These are phyloP conservation scores for Drosophila neutralis DNA, from an alignment of 2,888 invertebrate genomes.

Conservation along the genomic window DNA sequence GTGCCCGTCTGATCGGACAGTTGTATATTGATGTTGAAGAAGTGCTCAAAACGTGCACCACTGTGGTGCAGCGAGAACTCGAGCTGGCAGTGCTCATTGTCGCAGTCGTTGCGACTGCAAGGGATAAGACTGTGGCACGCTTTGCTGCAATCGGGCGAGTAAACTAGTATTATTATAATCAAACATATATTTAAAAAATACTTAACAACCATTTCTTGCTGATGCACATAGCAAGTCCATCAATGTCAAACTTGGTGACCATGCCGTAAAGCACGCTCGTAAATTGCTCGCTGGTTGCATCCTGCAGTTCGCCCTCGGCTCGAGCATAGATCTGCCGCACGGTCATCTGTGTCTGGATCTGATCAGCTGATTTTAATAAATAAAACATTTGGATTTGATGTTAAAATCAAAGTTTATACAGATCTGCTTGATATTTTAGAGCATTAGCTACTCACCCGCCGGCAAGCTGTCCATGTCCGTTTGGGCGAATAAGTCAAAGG, in stretches of 20 bases:
- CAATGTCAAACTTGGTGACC: slow-evolving; percentile 90
- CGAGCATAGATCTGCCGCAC: slow-evolving; percentile 86
- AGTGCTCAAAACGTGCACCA: slow-evolving; percentile 71
- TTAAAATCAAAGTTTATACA: not conserved
- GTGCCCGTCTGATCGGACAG: slow-evolving; percentile 90
- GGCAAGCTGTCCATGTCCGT: slow-evolving; percentile 75
- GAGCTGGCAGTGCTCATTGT: slow-evolving; percentile 76
- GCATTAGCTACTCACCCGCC: slow-evolving; percentile 81
- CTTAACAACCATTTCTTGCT: slow-evolving; percentile 85
- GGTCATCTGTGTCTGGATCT: slow-evolving; percentile 86
- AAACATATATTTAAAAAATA: not conserved
- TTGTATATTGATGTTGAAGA: slow-evolving; percentile 87
- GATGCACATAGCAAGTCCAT: slow-evolving; percentile 85
- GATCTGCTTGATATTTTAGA: not conserved
- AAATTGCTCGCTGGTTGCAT: slow-evolving; percentile 86
- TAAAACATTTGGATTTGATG: not conserved
- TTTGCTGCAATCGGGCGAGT: slow-evolving; percentile 54
- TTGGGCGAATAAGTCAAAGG: slow-evolving; percentile 58
- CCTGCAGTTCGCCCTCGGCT: slow-evolving; percentile 82
- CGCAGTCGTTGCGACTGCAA: slow-evolving; percentile 62
- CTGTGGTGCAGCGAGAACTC: slow-evolving; percentile 69
- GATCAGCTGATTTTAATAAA: slow-evolving; percentile 43
- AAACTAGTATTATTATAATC: not conserved
- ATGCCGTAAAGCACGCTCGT: slow-evolving; percentile 89
- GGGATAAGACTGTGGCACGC: slow-evolving; percentile 66